Evolutionary conservation across 1,140 invertebrate genomes (phyloP), one percentile per base, ranked within the genome.

Genomic region (Parapsyche elsis): DNA sequence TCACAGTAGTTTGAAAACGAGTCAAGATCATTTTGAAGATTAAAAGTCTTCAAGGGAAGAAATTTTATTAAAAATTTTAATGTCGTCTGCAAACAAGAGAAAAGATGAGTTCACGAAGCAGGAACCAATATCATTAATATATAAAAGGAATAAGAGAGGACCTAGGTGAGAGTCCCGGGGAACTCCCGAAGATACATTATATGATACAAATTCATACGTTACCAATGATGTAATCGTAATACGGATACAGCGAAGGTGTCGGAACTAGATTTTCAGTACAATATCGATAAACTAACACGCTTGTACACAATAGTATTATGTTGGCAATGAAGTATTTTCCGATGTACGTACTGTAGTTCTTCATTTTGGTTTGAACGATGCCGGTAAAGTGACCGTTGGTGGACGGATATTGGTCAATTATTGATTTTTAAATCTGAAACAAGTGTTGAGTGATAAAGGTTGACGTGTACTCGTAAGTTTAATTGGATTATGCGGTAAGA

Each of bases 161-260:
- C n/a, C n/a, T n/a, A n/a, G n/a, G n/a, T n/a, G n/a, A n/a, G n/a
- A n/a, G n/a, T n/a, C n/a, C n/a, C n/a, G n/a, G n/a, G n/a, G n/a
- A 38, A 38, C 30, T 7, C 30, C 1, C 30, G 2, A 7, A 7
- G 30, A 38, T 38, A 38, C n/a, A n/a, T n/a, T 38, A 7, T 38
- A 38, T 38, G 53, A 16, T 57, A 4, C 14, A 2, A 10, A 21
- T 57, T 57, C 10, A 10, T 26, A 73, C 71, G 16, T 26, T 45
- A 77, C 75, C 75, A 12, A 77, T 64, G 44, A 77, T 64, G 45
- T 77, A 77, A 64, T 77, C 57, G 64, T 77, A 77, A 10, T 45
- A 26, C 0, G 23, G 24, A 64, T 64, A 44, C n/a, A 77, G 14
- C 0, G 24, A 57, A 38, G 53, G 30, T 5, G 10, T 64, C 7